These are phyloP conservation scores for Halocaridina rubra DNA, from an alignment of 2,888 invertebrate species.

Conservation along the genomic window DNA sequence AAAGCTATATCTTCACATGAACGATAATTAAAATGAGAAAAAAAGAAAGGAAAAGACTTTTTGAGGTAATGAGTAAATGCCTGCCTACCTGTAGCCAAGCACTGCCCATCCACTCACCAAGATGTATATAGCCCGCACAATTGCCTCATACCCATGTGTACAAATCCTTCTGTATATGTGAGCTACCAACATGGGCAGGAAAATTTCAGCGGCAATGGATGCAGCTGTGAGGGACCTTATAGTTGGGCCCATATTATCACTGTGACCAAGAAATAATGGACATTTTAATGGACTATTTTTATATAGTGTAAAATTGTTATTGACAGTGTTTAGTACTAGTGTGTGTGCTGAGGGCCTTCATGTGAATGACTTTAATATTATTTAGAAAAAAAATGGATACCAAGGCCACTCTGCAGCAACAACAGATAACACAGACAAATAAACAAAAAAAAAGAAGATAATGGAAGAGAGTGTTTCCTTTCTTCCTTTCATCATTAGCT, in stretches of 20 bases:
- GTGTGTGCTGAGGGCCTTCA: conserved; percentile 38
- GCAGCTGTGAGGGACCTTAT: conserved; percentile 29
- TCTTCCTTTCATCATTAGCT: neutral
- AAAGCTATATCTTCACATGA: too few relatives aligned
- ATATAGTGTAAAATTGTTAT: conserved; percentile 48
- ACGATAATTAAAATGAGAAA: too few relatives aligned
- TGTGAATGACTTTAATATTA: too few relatives aligned
- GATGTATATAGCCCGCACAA: conserved; percentile 30
- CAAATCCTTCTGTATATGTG: conserved; percentile 47
- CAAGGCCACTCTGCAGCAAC: neutral
- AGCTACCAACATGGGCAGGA: conserved; percentile 37
- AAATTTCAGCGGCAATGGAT: too few relatives aligned
- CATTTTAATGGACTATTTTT: conserved; percentile 48
- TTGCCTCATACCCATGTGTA: conserved; percentile 42
- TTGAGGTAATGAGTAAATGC: too few relatives aligned
- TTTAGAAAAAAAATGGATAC: too few relatives aligned
- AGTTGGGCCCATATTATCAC: conserved; percentile 25
- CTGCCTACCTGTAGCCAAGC: conserved; percentile 20
- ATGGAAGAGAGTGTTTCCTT: neutral
- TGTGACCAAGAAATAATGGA: conserved; percentile 44
- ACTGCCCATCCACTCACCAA: conserved; percentile 30
- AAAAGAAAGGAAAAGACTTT: too few relatives aligned
- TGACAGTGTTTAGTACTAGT: conserved; percentile 42
- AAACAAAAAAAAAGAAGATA: neutral
- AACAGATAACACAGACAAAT: conserved; percentile 9